phyloP scores from a whole-genome alignment of 2,113 vertebrate genomes.

The Halichoerus grypus region DNA sequence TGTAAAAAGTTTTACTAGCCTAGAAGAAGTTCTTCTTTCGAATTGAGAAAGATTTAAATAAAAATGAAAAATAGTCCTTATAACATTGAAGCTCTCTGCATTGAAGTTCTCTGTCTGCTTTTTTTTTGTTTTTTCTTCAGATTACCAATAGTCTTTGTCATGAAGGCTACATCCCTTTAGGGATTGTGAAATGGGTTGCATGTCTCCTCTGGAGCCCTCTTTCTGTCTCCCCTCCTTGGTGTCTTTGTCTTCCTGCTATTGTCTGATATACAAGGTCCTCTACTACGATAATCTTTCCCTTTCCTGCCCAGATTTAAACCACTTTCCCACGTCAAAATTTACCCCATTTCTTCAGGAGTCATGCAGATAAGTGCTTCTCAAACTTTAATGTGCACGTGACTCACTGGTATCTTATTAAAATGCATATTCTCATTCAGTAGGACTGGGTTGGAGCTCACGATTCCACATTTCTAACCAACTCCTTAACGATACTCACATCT shows the following conservation, averaged over 20 bases:
- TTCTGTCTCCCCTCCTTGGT: neutral
- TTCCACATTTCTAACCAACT: neutral
- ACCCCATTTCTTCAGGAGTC: neutral
- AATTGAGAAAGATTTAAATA: conserved; percentile 35
- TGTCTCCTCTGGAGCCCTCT: neutral
- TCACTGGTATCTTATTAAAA: neutral
- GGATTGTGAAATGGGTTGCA: neutral
- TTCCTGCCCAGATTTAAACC: neutral
- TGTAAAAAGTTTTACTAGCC: conserved; percentile 19
- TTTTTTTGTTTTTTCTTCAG: neutral
- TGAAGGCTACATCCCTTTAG: neutral
- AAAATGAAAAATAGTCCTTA: conserved; percentile 22
- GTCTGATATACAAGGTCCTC: neutral
- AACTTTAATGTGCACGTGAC: neutral
- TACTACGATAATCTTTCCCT: neutral
- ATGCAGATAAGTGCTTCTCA: conserved; percentile 3
- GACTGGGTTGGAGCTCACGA: neutral
- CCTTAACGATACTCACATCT: neutral
- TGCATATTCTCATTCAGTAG: neutral
- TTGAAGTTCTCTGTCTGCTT: neutral
- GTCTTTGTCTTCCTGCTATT: neutral
- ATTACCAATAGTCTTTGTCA: neutral
- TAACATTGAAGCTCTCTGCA: neutral
- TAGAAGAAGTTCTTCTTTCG: conserved; percentile 31
- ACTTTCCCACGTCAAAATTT: neutral